Percentiles rank a stretch among this genome's conserved stretches.
These are phyloP conservation scores for Oceanodroma tethys DNA, from an alignment of 2,113 vertebrate genomes.

Conservation along the genomic window DNA sequence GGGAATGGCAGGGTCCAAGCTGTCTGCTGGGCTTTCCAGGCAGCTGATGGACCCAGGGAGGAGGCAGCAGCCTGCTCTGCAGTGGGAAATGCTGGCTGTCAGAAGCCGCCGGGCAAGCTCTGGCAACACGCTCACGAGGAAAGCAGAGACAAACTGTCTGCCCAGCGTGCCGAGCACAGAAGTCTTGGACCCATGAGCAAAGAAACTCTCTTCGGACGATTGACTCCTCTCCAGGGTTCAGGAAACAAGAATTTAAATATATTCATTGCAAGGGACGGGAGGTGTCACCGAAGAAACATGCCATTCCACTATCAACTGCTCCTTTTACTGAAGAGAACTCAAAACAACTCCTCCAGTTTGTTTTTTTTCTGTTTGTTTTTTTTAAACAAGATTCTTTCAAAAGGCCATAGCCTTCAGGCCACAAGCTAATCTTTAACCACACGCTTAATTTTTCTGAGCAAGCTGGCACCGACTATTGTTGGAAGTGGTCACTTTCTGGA, in stretches of 20 bases:
- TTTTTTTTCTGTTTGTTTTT: background rate
- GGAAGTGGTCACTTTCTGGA: background rate
- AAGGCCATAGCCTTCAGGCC: background rate
- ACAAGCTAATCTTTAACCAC: background rate
- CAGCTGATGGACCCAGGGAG: background rate
- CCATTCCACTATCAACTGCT: background rate
- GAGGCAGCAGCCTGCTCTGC: background rate
- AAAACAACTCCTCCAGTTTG: background rate
- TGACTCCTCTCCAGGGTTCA: slow-evolving; percentile 11
- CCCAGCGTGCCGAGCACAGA: background rate
- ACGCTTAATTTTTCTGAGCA: background rate
- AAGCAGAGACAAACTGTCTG: slow-evolving; percentile 55
- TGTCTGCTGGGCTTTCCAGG: background rate
- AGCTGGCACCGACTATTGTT: background rate
- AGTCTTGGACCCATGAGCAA: background rate
- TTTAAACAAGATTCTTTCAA: background rate
- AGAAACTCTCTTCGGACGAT: background rate
- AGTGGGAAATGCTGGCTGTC: background rate
- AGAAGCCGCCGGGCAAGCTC: slow-evolving; percentile 4
- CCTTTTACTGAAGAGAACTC: background rate
- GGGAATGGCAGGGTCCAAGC: background rate
- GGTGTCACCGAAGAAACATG: background rate
- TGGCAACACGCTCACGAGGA: background rate
- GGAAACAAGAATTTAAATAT: background rate
- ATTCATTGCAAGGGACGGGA: background rate